Evolutionary conservation across 2,797 vertebrate genomes (phyloP), one percentile per base, ranked within the genome.

Genomic region (Mareca penelope): DNA sequence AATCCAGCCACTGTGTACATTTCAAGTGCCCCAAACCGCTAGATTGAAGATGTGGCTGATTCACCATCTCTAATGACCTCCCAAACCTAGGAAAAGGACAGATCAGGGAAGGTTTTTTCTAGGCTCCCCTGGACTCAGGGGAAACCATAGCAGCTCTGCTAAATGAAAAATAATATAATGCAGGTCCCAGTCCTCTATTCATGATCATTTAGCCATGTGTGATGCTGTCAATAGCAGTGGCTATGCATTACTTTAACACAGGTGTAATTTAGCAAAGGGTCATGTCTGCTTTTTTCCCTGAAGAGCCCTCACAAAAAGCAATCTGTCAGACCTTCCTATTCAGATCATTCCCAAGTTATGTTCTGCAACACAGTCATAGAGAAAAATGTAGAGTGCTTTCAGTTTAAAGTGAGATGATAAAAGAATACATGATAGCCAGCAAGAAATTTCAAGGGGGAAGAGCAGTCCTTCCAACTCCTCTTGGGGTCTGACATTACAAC

Each of bases 311-410:
- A 39, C 64, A 57, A 76, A 94, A 92, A 82, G 52, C 60, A 80
- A 84, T 92, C 72, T 68, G 63, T 72, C 78, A 95, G 86, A 90
- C 84, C 78, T 87, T 90, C 84, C 81, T 69, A 35, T 77, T 83
- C 71, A 80, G 86, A 81, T 87, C 65, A 65, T 89, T 93, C 84
- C 64, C 90, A 93, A 94, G 71, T 70, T 53, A 0, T 64, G 70
- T 61, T 91, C 93, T 73, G 59, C 31, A 63, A 70, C 68, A 67
- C 26, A 81, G 78, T 64, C 83, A 63, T 5, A 88, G 60, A 81
- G 80, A 68, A 79, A 81, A 94, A 88, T 35, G 68, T 64, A 57
- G 84, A 82, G 37, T 33, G 35, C 59, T 88, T 94, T 77, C 67
- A 77, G 80, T 94, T 94, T 67, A 53, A 88, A 94, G 88, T 40